phyloP scores from a whole-genome alignment of 1,140 invertebrate genomes.

The Pararge aegeria region DNA sequence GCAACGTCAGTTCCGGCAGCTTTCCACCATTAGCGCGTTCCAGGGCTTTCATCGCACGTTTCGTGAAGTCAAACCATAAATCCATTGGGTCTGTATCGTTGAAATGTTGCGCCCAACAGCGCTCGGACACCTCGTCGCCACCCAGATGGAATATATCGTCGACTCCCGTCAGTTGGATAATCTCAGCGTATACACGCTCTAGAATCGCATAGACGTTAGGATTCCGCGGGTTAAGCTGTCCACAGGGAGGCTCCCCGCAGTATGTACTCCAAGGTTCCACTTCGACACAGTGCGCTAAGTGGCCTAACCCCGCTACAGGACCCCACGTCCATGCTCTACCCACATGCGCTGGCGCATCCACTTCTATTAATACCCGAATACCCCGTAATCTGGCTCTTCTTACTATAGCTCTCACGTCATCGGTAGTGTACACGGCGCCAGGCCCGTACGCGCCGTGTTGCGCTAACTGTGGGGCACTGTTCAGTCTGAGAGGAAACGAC shows the following conservation, averaged over 20 bases:
- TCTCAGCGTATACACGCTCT: conserved; percentile 83
- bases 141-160: conserved; percentile 89
- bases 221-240: conserved; percentile 90
- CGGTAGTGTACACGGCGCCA: conserved; percentile 84
- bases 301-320: conserved; percentile 82
- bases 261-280: conserved; percentile 88
- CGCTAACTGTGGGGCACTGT: conserved; percentile 85
- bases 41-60: conserved; percentile 82
- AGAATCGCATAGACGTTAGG: conserved; percentile 86
- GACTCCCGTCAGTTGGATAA: conserved; percentile 83
- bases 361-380: conserved; percentile 85
- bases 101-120: conserved; percentile 87
- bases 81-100: conserved; percentile 88
- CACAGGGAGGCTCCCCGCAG: conserved; percentile 91
- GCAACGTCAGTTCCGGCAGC: conserved; percentile 82
- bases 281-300: conserved; percentile 87
- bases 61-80: conserved; percentile 89
- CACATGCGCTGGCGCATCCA: conserved; percentile 91
- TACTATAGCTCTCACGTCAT: conserved; percentile 84
- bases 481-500: conserved; percentile 88
- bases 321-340: conserved; percentile 91
- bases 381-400: conserved; percentile 85
- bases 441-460: conserved; percentile 88
- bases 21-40: conserved; percentile 84
- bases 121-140: conserved; percentile 87